Evolutionary conservation across 2,888 invertebrate genomes (phyloP), one percentile per base, ranked within the genome.

Genomic region (Gymnocheta viridis): DNA sequence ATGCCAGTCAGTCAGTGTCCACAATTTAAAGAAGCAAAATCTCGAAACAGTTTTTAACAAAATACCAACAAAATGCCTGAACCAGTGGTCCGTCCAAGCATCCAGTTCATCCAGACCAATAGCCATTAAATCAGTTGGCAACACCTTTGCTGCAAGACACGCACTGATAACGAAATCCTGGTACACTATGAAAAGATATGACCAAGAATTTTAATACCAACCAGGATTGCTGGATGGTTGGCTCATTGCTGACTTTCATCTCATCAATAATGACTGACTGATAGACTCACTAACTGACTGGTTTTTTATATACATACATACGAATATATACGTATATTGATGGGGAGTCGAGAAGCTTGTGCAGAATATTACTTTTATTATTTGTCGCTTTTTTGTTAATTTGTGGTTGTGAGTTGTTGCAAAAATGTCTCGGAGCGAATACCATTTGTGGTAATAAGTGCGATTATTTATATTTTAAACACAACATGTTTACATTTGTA

Each of bases 401-500:
- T 62, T 60, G 24, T 72, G 47, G 6, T 47, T 29, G 78, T 24
- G 17, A 32, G 10, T 54, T 60, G 74, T 14, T 76, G 67, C 38
- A 41, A 32, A 51, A 82, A 72, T 70, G 24, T 79, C 73, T 79
- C 62, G 82, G 12, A 70, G 73, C 58, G 69, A 77, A 66, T 67
- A 60, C 76, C 81, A 73, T 72, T 77, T 77, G 80, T 44, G 86
- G 87, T 90, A 88, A 90, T 90, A 90, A 90, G 88, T 87, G 87
- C 86, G 90, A 91, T 91, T 90, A 90, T 91, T 90, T 90, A 89
- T 91, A 91, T 90, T 90, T 91, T 90, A 90, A 91, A 89, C 89
- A 89, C 88, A 89, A 90, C 91, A 89, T 89, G 91, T 90, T 90
- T 89, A 90, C 90, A 90, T 90, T 90, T 91, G 90, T 91, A 90